A percentile compares a stretch with the other conserved stretches of the same genome.
Conservation (phyloP, 2,113 vertebrate species). For the Gobio gobio region DNA sequence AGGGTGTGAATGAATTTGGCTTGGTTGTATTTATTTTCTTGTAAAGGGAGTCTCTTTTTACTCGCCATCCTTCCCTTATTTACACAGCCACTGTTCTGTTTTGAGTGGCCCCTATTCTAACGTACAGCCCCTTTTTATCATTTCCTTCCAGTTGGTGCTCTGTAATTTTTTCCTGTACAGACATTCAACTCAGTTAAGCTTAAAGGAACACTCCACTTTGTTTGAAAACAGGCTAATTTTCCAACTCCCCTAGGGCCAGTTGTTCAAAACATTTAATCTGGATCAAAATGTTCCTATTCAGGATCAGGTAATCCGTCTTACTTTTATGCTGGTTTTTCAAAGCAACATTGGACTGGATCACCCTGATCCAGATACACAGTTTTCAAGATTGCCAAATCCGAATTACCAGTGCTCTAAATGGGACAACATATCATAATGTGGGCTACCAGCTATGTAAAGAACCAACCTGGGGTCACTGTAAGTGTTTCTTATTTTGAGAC, state of each 20-base stretch:
- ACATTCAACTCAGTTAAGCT: background rate
- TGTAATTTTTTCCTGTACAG: background rate
- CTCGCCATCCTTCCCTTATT: constrained; percentile 51
- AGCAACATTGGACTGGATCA: too few species aligned
- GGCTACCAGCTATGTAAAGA: background rate
- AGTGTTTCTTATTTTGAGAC: background rate
- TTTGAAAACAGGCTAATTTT: too few species aligned
- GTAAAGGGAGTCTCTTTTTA: background rate
- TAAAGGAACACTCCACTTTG: too few species aligned
- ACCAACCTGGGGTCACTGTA: background rate
- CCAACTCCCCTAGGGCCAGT: too few species aligned
- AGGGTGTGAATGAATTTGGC: background rate
- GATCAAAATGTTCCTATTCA: too few species aligned
- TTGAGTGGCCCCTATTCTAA: background rate
- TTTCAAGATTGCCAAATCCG: background rate
- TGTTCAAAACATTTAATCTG: too few species aligned
- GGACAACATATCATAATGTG: background rate
- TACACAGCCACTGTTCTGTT: constrained; percentile 15
- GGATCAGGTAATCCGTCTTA: too few species aligned
- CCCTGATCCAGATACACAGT: too few species aligned
- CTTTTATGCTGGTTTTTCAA: too few species aligned
- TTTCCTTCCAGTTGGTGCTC: constrained; percentile 18
- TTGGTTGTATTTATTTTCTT: background rate
- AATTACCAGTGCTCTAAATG: background rate
- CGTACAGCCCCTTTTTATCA: constrained; percentile 22